Evolutionary conservation across 2,888 invertebrate genomes (phyloP).

Genomic region (Drosophila pegasa): DNA sequence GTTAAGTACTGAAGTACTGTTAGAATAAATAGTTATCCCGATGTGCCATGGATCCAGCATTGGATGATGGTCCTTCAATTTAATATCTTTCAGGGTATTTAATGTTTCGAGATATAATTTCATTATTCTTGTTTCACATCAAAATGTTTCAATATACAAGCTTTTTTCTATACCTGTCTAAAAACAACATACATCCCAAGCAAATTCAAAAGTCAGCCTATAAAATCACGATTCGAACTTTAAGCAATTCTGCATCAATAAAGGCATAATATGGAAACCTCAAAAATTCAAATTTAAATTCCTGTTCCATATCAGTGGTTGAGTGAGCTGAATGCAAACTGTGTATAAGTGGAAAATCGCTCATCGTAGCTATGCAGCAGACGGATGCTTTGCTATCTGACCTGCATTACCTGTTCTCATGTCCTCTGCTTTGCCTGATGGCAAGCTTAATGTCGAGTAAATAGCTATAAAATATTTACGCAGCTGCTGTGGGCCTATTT

Average conservation of each 20-base stretch:
- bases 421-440: constrained; percentile 2
- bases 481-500: constrained; percentile 25
- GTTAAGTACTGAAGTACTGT: too few species aligned
- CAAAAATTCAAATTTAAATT: constrained; percentile 67
- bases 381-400: constrained; percentile 1
- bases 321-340: constrained; percentile 1
- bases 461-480: constrained; percentile 31
- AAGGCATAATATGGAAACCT: constrained; percentile 12
- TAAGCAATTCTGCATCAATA: constrained; percentile 21
- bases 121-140: too few species aligned
- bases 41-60: too few species aligned
- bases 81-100: too few species aligned
- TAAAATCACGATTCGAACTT: constrained; percentile 17
- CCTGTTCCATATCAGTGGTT: constrained; percentile 38
- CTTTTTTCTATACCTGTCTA: too few species aligned
- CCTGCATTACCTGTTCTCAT: constrained; percentile 6
- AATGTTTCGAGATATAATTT: too few species aligned
- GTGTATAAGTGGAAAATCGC: constrained; percentile 8
- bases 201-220: too few species aligned
- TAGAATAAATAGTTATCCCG: too few species aligned
- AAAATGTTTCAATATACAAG: too few species aligned
- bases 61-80: too few species aligned
- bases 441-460: constrained; percentile 34
- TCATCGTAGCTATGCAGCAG: constrained; percentile 11
- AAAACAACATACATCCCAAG: too few species aligned